Percentiles rank a stretch among this genome's conserved stretches.
phyloP scores from a whole-genome alignment of 2,797 vertebrate genomes.

The Microctenopoma steveboyesi region DNA sequence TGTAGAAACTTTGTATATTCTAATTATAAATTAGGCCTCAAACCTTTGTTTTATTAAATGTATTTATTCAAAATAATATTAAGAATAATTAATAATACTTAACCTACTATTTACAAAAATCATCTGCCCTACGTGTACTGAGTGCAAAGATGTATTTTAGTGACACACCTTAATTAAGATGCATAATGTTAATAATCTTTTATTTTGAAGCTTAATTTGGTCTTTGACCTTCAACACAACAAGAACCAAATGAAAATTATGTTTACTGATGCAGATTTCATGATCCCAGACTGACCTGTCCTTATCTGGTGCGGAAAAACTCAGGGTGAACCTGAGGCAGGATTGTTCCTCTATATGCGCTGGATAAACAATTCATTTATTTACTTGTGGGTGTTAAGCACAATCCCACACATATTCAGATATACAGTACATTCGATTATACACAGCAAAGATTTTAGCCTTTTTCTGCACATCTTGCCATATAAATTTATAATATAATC shows the following conservation, averaged over 20 bases:
- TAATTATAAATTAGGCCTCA: background rate
- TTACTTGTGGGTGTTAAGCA: background rate
- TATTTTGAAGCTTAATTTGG: constrained; percentile 21
- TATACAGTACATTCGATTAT: background rate
- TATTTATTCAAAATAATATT: background rate
- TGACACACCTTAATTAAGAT: constrained; percentile 31
- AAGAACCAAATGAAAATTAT: constrained; percentile 13
- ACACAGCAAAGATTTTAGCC: background rate
- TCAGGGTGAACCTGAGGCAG: constrained; percentile 15
- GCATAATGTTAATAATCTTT: constrained; percentile 30
- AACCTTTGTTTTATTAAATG: background rate
- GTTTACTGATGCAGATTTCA: constrained; percentile 7
- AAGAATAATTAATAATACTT: too few relatives aligned
- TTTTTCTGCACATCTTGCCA: constrained; percentile 1
- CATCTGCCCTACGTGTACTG: background rate
- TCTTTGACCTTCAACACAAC: constrained; percentile 34
- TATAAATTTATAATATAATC: background rate
- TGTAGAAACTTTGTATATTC: background rate
- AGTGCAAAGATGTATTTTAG: background rate
- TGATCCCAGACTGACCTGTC: background rate
- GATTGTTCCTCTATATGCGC: constrained; percentile 21
- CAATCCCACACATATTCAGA: constrained; percentile 10
- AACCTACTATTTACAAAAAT: background rate
- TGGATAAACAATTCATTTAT: background rate
- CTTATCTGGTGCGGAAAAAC: background rate